Evolutionary conservation across 2,888 invertebrate genomes (phyloP), one percentile per base, ranked within the genome.

Genomic region (Marronus borbonicus): DNA sequence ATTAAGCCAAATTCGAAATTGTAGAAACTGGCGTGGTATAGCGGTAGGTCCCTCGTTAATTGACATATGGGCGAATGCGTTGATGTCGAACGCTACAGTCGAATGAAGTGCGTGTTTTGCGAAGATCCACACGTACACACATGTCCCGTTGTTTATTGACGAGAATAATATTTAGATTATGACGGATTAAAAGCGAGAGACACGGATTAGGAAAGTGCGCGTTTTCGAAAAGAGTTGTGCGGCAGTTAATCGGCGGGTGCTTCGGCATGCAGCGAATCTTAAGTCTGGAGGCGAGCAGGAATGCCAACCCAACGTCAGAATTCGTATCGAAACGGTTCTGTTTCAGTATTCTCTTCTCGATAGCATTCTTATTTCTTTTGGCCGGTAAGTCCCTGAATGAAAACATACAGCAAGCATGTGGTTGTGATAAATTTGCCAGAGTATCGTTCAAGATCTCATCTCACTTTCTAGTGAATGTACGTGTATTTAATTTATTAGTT

Each of bases 281-380:
- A 55, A 89, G 89, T 81, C 86, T 89, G 78, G 89, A 89, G 85
- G 87, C 87, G 84, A 87, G 88, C 78, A 86, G 89, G n/a, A 86
- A 86, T 24, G 78, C 74, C 24, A 81, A 79, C 77, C 78, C 80
- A 36, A 81, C 81, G 76, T 88, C 88, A 79, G 89, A 89, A 79
- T 88, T 87, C 78, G 86, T 89, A 8, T 88, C 88, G 20, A 89
- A 89, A 83, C 86, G 88, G 20, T 86, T 88, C 84, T 89, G 89
- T 79, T 89, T 88, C 80, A 89, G 90, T 76, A 87, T 89, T 75
- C 81, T 89, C 44, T 86, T 90, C 44, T 88, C 88, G 39, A 85
- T 88, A 39, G 88, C 89, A 10, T 90, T 90, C 80, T 84, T 90
- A 28, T 85, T 87, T 17, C 81, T 90, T 12, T 82, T 90, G 17